These are phyloP conservation scores for Heliothis subflexa DNA, from an alignment of 1,140 invertebrate species.

Conservation along the genomic window DNA sequence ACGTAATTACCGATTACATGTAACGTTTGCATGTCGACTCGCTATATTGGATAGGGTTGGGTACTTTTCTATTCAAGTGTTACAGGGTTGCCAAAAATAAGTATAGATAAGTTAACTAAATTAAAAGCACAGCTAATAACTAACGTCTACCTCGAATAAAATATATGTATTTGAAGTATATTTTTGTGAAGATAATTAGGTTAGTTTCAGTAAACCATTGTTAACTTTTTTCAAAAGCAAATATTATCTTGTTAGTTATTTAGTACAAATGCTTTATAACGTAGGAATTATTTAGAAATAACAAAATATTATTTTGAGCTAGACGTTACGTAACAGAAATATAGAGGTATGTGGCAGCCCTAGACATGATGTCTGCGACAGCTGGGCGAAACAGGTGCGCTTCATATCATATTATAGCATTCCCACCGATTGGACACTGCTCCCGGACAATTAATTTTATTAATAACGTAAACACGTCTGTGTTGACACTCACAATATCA, in stretches of 20 bases:
- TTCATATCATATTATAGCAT: conserved; percentile 51
- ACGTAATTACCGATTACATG: conserved; percentile 34
- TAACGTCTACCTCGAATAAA: too few relatives aligned
- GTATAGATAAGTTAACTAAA: not conserved
- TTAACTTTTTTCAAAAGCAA: not conserved
- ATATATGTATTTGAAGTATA: too few relatives aligned
- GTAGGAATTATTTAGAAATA: too few relatives aligned
- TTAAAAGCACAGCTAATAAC: not conserved
- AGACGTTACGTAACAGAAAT: not conserved
- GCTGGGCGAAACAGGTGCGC: conserved; percentile 65
- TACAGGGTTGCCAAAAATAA: not conserved
- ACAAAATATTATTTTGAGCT: not conserved
- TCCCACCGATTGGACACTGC: conserved; percentile 33
- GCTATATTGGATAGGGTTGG: conserved; percentile 16
- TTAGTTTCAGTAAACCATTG: not conserved
- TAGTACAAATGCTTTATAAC: too few relatives aligned
- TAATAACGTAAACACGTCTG: conserved; percentile 23
- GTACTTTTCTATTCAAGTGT: conserved; percentile 37
- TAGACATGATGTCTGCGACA: conserved; percentile 52
- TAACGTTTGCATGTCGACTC: conserved; percentile 33
- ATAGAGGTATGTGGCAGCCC: conserved; percentile 2
- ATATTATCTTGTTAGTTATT: not conserved
- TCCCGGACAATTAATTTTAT: conserved; percentile 38
- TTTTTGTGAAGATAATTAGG: not conserved
- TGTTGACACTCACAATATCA: conserved; percentile 11